A percentile compares a stretch with the other conserved stretches of the same genome.
Evolutionary conservation across 92 coral and sea anemone genomes (phyloP).

Genomic region (Zoanthus sociatus): DNA sequence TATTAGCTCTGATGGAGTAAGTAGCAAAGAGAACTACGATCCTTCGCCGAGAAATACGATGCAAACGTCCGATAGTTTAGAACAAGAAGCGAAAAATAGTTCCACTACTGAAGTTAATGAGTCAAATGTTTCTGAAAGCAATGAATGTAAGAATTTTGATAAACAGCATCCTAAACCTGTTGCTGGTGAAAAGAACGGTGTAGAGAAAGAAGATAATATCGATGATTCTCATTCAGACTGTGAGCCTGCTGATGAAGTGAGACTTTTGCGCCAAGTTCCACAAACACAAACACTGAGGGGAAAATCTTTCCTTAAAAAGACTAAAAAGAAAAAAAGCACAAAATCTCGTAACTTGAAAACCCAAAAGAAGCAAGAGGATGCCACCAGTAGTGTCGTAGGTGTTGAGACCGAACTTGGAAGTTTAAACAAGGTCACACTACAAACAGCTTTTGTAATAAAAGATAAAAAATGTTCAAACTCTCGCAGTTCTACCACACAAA

Average conservation of each 20-base stretch:
- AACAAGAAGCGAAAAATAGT: background rate
- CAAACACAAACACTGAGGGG: background rate
- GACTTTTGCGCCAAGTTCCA: background rate
- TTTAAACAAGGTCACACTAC: background rate
- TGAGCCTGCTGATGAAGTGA: constrained; percentile 3
- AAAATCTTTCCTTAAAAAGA: constrained; percentile 10
- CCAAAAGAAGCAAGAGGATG: background rate
- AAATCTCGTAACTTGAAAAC: background rate
- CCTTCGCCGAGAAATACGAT: constrained; percentile 24
- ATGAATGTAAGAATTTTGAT: background rate
- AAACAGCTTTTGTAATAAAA: background rate
- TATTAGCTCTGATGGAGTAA: constrained; percentile 31
- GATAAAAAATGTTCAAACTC: constrained; percentile 11
- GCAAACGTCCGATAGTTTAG: background rate
- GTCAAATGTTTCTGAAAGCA: background rate
- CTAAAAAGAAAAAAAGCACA: constrained; percentile 18
- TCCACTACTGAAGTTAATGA: background rate
- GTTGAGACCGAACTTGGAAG: background rate
- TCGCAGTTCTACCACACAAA: background rate
- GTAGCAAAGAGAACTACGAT: constrained; percentile 56
- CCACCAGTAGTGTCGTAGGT: background rate
- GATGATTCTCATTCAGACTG: constrained; percentile 5
- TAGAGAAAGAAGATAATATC: background rate
- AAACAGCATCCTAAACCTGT: background rate
- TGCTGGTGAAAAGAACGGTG: background rate